Evolutionary conservation across 2,888 invertebrate species (phyloP), one percentile per base, ranked within the genome.

Genomic region (Troilus luridus): DNA sequence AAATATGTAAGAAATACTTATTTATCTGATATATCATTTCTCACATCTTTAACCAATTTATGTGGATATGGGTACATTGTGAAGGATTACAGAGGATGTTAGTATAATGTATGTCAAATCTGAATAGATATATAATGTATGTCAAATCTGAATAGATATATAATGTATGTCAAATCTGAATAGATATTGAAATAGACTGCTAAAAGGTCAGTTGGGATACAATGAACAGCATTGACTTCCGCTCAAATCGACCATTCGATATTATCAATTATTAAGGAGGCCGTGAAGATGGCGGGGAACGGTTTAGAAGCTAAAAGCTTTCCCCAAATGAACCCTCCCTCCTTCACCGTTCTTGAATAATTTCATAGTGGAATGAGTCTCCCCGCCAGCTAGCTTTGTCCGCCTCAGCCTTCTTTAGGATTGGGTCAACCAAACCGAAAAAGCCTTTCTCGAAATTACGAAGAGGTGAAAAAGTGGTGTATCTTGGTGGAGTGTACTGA

Each of bases 241-340:
- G 72, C 41, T 77, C 72, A 77, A 77, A 77, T 77, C 72, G 72
- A 1, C 72, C 72, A 77, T 77, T 77, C 72, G 41, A 77, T 77
- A 77, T 41, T 77, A 77, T 77, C 72, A 77, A 77, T 77, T 77
- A 77, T 77, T 77, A 77, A 77, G 72, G 21, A 77, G 41, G 27
- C 72, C 21, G 10, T 77, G 72, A 67, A 67, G 67, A 67, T 67
- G 67, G 67, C 27, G 67, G 67, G 7, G 17, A 41, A 41, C 27
- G 27, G 72, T 77, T 77, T 77, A 77, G 72, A 77, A 77, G 72
- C 72, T 77, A 77, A 77, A 77, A 77, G 72, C 72, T 77, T 77
- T 77, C 41, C 72, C 72, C 41, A 77, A 77, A 77, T 77, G 72
- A 77, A 77, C 41, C 8, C 72, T 19, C 24, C 41, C 27, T n/a